These are phyloP conservation scores for Cantharis rufa DNA, from an alignment of 2,888 invertebrate species.

Conservation along the genomic window DNA sequence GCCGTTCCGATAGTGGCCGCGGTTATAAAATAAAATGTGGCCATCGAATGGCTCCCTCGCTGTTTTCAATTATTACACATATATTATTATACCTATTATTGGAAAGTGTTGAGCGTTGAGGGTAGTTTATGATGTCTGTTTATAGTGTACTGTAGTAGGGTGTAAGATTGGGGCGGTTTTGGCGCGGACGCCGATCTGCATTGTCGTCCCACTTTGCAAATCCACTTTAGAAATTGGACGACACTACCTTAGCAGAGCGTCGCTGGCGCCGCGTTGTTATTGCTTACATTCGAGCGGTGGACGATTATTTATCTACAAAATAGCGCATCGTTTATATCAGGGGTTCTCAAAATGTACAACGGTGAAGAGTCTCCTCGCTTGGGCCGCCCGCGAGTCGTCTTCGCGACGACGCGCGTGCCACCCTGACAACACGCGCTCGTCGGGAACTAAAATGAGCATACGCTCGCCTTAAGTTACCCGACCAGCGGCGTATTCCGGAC, in stretches of 20 bases:
- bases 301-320: slow-evolving; percentile 27
- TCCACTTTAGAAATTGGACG: slow-evolving; percentile 42
- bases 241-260: slow-evolving; percentile 54
- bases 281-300: slow-evolving; percentile 37
- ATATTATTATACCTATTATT: slow-evolving; percentile 48
- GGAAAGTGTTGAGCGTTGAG: slow-evolving; percentile 55
- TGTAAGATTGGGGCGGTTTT: slow-evolving; percentile 42
- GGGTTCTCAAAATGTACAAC: background rate
- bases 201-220: slow-evolving; percentile 45
- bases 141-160: slow-evolving; percentile 57
- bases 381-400: background rate
- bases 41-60: slow-evolving; percentile 52
- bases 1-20: slow-evolving; percentile 27
- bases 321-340: background rate
- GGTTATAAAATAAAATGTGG: slow-evolving; percentile 24
- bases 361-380: background rate
- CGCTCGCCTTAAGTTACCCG: background rate
- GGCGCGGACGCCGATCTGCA: slow-evolving; percentile 48
- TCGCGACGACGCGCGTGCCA: background rate
- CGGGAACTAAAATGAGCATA: background rate
- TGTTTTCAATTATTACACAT: slow-evolving; percentile 53
- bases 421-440: background rate
- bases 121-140: slow-evolving; percentile 57
- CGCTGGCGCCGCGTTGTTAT: slow-evolving; percentile 47
- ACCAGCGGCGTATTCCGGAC: background rate